Conservation (phyloP, 1,140 invertebrate genomes). For the Musca vetustissima region DNA sequence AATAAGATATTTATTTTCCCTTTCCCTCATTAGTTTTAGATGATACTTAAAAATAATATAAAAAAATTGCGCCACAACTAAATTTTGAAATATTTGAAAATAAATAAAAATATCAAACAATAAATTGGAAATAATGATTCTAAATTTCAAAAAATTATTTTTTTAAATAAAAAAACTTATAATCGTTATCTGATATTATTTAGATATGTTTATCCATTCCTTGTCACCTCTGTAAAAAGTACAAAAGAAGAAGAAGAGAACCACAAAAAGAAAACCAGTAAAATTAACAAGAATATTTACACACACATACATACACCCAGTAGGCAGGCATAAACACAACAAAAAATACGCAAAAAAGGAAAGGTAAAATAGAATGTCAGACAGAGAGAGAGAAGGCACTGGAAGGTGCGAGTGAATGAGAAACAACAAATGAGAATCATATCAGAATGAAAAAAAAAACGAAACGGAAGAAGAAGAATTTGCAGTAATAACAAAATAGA, state of each 20-base stretch:
- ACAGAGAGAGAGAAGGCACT: not conserved
- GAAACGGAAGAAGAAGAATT: not conserved
- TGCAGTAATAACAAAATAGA: not conserved
- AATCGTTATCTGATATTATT: too few relatives aligned
- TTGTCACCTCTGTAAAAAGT: not conserved
- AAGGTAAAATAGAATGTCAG: not conserved
- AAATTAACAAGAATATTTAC: not conserved
- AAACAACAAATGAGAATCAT: not conserved
- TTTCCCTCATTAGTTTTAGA: too few relatives aligned
- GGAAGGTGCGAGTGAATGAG: too few relatives aligned
- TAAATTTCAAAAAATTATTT: too few relatives aligned
- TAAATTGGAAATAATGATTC: too few relatives aligned
- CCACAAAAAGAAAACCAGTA: not conserved
- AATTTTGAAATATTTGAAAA: too few relatives aligned
- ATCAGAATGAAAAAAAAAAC: slow-evolving; percentile 10
- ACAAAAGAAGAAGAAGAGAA: not conserved
- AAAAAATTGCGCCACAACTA: too few relatives aligned
- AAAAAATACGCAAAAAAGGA: not conserved
- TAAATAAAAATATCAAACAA: too few relatives aligned
- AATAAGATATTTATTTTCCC: too few relatives aligned
- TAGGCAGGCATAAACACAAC: not conserved
- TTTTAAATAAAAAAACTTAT: too few relatives aligned
- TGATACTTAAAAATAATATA: too few relatives aligned
- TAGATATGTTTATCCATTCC: not conserved
- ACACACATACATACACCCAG: not conserved